A percentile compares a stretch with the other conserved stretches of the same genome.
phyloP scores from a whole-genome alignment of 1,140 invertebrate species.

The Caenorhabditis inopinata region DNA sequence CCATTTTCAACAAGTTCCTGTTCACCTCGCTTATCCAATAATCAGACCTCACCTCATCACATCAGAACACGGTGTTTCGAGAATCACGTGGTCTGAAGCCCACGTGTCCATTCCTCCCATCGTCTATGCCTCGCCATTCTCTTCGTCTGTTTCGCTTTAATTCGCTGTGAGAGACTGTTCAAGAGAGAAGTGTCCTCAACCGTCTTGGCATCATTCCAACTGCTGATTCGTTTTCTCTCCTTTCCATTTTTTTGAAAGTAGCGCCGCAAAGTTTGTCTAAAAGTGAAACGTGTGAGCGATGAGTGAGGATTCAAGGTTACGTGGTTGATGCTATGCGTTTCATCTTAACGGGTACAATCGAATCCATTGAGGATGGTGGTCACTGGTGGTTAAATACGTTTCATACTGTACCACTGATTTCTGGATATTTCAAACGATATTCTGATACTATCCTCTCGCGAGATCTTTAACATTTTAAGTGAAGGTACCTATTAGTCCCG shows the following conservation, averaged over 20 bases:
- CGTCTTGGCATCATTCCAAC: constrained; percentile 30
- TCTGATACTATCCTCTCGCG: no score
- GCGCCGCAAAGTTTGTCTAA: constrained; percentile 27
- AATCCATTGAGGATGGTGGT: no score
- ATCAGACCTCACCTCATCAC: no score
- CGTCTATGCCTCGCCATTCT: neutral
- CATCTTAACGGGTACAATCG: no score
- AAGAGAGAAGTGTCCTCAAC: neutral
- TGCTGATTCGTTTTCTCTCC: neutral
- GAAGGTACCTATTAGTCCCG: no score
- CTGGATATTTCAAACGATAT: no score
- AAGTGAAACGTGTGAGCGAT: neutral
- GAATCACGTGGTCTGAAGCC: constrained; percentile 19
- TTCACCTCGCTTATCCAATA: no score
- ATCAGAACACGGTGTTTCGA: neutral
- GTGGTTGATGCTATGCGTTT: neutral
- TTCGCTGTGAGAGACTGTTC: neutral
- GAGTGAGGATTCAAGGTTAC: neutral
- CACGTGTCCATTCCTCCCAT: neutral
- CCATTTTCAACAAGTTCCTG: neutral
- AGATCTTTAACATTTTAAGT: no score
- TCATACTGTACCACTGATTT: no score
- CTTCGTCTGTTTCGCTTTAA: neutral
- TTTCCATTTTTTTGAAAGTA: neutral
- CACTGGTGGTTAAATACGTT: no score